These are phyloP conservation scores for Crepidodera aurea DNA, from an alignment of 2,888 invertebrate genomes.

Conservation along the genomic window DNA sequence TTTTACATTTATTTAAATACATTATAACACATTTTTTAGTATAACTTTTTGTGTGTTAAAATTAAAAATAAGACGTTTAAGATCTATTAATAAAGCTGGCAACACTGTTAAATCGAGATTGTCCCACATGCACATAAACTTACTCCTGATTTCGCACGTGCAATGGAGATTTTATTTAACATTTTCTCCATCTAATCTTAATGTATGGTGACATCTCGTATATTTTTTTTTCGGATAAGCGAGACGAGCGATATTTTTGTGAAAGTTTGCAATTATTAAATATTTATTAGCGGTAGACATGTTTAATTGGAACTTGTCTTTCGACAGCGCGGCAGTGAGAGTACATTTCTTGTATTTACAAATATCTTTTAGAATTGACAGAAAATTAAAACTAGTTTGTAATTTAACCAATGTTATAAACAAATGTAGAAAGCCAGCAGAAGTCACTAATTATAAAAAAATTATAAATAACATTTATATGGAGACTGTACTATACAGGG, in stretches of 20 bases:
- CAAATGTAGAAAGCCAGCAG: too few relatives aligned
- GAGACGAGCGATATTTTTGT: conserved; percentile 41
- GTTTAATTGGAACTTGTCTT: conserved; percentile 44
- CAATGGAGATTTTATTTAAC: conserved; percentile 36
- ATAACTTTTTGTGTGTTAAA: too few relatives aligned
- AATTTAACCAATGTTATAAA: neutral
- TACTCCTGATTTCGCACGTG: conserved; percentile 44
- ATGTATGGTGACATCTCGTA: conserved; percentile 40
- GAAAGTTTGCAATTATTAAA: conserved; percentile 46
- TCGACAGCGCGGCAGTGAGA: conserved; percentile 28
- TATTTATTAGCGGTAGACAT: conserved; percentile 41
- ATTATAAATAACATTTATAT: too few relatives aligned
- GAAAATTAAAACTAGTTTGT: neutral
- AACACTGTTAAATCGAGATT: neutral
- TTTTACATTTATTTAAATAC: too few relatives aligned
- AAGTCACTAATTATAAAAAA: too few relatives aligned
- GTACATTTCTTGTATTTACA: conserved; percentile 14
- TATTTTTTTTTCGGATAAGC: conserved; percentile 36
- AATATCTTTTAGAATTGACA: conserved; percentile 5
- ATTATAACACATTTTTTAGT: too few relatives aligned
- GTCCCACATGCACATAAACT: neutral
- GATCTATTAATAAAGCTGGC: too few relatives aligned
- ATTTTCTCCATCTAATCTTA: conserved; percentile 43
- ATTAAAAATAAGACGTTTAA: too few relatives aligned
- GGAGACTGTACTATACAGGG: too few relatives aligned